phyloP scores from a whole-genome alignment of 2,797 vertebrate species.

The Hybognathus amarus region DNA sequence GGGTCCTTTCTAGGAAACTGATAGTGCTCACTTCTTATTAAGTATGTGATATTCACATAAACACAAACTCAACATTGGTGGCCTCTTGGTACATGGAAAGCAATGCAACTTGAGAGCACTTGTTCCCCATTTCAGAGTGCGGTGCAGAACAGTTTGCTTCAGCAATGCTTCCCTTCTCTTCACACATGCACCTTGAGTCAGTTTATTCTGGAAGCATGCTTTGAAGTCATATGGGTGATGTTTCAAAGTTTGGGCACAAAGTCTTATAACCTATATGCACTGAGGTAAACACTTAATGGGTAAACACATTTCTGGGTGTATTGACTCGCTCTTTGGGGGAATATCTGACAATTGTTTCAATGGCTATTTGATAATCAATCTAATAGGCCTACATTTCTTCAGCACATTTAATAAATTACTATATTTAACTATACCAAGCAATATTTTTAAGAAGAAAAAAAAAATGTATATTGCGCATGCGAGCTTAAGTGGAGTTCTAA shows the following conservation, averaged over 20 bases:
- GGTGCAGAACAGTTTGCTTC: conserved; percentile 73
- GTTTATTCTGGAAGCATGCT: conserved; percentile 77
- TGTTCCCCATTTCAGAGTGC: conserved; percentile 74
- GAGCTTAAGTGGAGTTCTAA: not conserved
- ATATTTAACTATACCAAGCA: not conserved
- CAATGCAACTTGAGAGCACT: conserved; percentile 73
- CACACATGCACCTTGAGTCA: conserved; percentile 78
- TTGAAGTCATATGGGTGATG: conserved; percentile 86
- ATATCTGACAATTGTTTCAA: not conserved
- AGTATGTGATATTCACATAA: conserved; percentile 69
- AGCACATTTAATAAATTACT: not conserved
- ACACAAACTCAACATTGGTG: conserved; percentile 75
- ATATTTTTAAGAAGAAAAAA: not conserved
- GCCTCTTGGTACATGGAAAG: conserved; percentile 65
- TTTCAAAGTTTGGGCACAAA: conserved; percentile 48
- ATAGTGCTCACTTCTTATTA: conserved; percentile 69
- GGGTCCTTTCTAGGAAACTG: conserved; percentile 55
- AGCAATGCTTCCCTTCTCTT: conserved; percentile 67
- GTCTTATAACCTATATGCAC: not conserved
- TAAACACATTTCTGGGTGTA: not conserved
- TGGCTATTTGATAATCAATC: not conserved
- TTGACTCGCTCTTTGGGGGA: not conserved
- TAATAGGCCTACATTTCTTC: not conserved
- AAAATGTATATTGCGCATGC: not conserved
- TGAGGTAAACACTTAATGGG: not conserved